A percentile compares a stretch with the other conserved stretches of the same genome.
Evolutionary conservation across 2,797 vertebrate species (phyloP).

Genomic region (Melanotaenia pygmaea): DNA sequence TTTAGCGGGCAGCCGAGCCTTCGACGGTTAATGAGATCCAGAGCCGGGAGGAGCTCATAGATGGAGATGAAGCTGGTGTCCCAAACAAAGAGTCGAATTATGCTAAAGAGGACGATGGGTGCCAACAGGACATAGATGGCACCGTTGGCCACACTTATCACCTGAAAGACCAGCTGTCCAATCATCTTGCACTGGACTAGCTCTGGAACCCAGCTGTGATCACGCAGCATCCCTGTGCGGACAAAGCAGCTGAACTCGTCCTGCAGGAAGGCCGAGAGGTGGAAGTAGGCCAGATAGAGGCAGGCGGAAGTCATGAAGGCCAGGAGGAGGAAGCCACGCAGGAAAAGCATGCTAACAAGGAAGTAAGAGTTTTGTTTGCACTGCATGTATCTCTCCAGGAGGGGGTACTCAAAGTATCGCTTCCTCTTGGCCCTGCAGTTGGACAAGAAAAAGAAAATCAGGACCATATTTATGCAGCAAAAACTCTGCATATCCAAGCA

Average conservation of each 20-base stretch:
- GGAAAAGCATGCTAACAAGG: conserved; percentile 90
- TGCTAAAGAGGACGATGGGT: conserved; percentile 89
- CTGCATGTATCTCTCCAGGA: conserved; percentile 93
- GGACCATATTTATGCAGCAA: conserved; percentile 19
- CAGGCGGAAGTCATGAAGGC: conserved; percentile 90
- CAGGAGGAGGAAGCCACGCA: conserved; percentile 91
- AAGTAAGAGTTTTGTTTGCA: conserved; percentile 92
- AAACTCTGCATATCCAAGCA: conserved; percentile 7
- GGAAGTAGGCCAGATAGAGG: conserved; percentile 93
- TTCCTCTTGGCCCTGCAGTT: conserved; percentile 86
- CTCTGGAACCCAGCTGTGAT: conserved; percentile 81
- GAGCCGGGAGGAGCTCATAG: conserved; percentile 94
- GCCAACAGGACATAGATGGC: conserved; percentile 87
- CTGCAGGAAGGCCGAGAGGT: conserved; percentile 90
- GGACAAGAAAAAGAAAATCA: conserved; percentile 37
- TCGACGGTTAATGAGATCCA: conserved; percentile 90
- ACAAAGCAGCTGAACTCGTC: conserved; percentile 96
- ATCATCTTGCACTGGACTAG: conserved; percentile 93
- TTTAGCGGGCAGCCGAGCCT: conserved; percentile 94
- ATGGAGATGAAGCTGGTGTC: conserved; percentile 92
- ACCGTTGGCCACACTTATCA: conserved; percentile 88
- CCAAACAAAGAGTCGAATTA: conserved; percentile 92
- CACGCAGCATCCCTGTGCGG: conserved; percentile 86
- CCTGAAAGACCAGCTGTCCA: conserved; percentile 90
- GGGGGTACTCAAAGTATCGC: conserved; percentile 94